Evolutionary conservation across 2,888 invertebrate species (phyloP).

Genomic region (Tigriopus californicus): DNA sequence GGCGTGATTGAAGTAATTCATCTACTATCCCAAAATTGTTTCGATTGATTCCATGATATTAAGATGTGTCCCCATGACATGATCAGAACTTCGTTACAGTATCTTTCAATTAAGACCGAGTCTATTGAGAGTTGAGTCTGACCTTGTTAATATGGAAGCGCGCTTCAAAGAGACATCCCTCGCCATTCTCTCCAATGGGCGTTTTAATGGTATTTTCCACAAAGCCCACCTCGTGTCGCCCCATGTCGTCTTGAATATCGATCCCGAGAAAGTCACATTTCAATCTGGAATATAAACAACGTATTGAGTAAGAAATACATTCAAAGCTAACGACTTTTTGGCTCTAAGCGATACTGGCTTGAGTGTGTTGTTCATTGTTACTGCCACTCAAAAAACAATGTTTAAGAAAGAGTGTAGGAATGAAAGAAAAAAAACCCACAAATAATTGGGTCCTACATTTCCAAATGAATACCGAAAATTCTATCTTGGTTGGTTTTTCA

Average conservation of each 20-base stretch:
- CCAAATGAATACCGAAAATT: too few species aligned
- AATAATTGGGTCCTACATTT: not conserved
- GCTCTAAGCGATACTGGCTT: too few species aligned
- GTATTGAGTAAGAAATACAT: too few species aligned
- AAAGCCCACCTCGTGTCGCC: constrained; percentile 39
- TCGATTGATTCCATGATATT: too few species aligned
- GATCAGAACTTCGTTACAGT: too few species aligned
- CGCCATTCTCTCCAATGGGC: constrained; percentile 25
- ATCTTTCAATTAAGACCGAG: too few species aligned
- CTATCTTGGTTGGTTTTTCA: too few species aligned
- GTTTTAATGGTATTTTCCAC: constrained; percentile 34
- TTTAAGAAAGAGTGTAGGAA: not conserved
- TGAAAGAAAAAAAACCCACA: constrained; percentile 1
- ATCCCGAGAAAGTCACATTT: constrained; percentile 14
- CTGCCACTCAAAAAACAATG: constrained; percentile 1
- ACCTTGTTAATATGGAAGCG: constrained; percentile 30
- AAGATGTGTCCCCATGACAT: too few species aligned
- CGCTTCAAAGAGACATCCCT: constrained; percentile 35
- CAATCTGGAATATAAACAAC: not conserved
- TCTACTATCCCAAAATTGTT: too few species aligned
- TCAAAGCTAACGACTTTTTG: too few species aligned
- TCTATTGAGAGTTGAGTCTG: constrained; percentile 17
- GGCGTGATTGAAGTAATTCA: too few species aligned
- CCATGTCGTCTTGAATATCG: constrained; percentile 32
- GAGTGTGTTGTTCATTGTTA: too few species aligned